Conservation (phyloP, 2,888 invertebrate species). For the Pseudoips prasinana region DNA sequence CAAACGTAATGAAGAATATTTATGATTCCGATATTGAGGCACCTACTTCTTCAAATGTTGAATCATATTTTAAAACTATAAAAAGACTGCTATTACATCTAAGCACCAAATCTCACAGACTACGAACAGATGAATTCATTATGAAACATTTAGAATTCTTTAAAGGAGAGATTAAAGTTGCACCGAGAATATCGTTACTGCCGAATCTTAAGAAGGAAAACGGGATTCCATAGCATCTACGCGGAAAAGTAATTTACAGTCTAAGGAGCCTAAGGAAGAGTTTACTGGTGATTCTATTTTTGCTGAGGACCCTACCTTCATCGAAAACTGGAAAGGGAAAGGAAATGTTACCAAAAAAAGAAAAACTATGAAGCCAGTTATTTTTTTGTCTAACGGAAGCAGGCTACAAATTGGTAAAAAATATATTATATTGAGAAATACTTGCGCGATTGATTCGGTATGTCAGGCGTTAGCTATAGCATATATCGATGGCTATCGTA, state of each 20-base stretch:
- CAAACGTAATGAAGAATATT: conserved; percentile 9
- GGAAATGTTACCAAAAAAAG: conserved; percentile 12
- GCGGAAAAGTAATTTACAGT: conserved; percentile 8
- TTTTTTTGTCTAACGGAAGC: conserved; percentile 15
- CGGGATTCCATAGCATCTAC: conserved; percentile 7
- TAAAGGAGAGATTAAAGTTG: conserved; percentile 14
- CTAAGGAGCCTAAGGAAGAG: conserved; percentile 11
- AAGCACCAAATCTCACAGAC: conserved; percentile 10
- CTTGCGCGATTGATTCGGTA: conserved; percentile 15
- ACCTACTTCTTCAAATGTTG: conserved; percentile 11
- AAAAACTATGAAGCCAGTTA: conserved; percentile 11
- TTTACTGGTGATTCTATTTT: conserved; percentile 16
- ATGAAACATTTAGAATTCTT: conserved; percentile 13
- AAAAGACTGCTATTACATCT: conserved; percentile 9
- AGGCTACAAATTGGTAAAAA: conserved; percentile 11
- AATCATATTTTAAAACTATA: conserved; percentile 7
- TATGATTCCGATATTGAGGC: conserved; percentile 9
- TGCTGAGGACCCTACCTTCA: conserved; percentile 10
- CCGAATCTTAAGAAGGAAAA: conserved; percentile 6
- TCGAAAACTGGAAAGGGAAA: conserved; percentile 17
- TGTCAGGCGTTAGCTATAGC: conserved; percentile 14
- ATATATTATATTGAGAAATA: conserved; percentile 11
- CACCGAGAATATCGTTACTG: conserved; percentile 9
- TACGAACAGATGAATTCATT: conserved; percentile 10
- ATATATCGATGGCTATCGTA: conserved; percentile 12